Evolutionary conservation across 2,888 invertebrate genomes (phyloP).

Genomic region (Synergus japonicus): DNA sequence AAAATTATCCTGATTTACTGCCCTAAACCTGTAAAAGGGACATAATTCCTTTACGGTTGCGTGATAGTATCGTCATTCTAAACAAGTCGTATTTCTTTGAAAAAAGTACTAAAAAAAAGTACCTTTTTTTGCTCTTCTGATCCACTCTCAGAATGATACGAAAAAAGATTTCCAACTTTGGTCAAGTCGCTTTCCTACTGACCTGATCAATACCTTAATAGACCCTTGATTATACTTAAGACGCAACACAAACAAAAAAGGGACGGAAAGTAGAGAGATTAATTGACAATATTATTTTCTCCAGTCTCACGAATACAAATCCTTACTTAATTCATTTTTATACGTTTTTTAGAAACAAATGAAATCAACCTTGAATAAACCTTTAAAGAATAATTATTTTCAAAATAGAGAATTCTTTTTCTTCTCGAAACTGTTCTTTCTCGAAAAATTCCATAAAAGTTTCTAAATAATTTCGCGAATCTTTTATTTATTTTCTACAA

Average conservation of each 20-base stretch:
- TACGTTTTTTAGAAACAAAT: too few relatives aligned
- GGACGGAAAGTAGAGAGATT: too few relatives aligned
- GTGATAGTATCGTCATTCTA: not conserved
- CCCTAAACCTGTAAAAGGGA: not conserved
- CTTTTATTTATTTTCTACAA: not conserved
- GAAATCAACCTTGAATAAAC: too few relatives aligned
- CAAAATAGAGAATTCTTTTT: too few relatives aligned
- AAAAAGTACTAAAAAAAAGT: not conserved
- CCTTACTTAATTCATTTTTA: too few relatives aligned
- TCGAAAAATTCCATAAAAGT: not conserved
- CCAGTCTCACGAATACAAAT: too few relatives aligned
- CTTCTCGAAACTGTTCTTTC: too few relatives aligned
- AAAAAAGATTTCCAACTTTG: not conserved
- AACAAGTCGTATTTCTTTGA: not conserved
- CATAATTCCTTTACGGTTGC: not conserved
- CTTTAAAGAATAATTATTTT: too few relatives aligned
- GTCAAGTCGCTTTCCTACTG: not conserved
- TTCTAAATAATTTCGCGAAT: not conserved
- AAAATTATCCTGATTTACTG: not conserved
- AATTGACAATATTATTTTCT: too few relatives aligned
- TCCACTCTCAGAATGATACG: not conserved
- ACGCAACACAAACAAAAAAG: too few relatives aligned
- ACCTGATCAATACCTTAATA: not conserved
- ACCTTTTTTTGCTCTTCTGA: not conserved
- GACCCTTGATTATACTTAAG: too few relatives aligned